Evolutionary conservation across 1,140 invertebrate genomes (phyloP), one percentile per base, ranked within the genome.

Genomic region (Eriosoma lanigerum): DNA sequence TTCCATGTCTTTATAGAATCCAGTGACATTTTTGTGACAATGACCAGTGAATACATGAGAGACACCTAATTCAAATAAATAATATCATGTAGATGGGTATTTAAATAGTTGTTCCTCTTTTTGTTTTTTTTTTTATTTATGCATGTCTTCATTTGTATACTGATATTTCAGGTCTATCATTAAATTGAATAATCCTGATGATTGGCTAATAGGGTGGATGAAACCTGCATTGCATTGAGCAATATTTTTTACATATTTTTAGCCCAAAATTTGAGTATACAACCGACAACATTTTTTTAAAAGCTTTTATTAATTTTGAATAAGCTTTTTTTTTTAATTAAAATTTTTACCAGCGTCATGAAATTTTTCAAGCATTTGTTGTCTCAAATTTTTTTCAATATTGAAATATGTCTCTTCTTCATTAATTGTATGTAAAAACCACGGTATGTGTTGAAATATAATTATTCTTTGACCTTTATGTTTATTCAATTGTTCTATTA

Each of bases 371-470:
- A 90, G 82, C 84, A 88, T 84, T 64, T 83, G 82, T 21, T 83
- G 81, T 38, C 88, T 84, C 5, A 85, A 56, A 26, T 83, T 68
- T 46, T 82, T 72, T 1, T 84, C 83, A 68, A 89, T 84, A 81
- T 87, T 88, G 83, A 88, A 89, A 82, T 88, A 88, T 1, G 81
- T 82, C 17, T 84, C 80, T n/a, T 83, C 82, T 82, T 88, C 88
- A 58, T 89, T 86, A 3, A 84, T 81, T 44, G 83, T 58, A 12
- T 84, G 64, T 2, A 89, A 12, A 84, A 90, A 90, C 84, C 86
- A 88, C 12, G 89, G 88, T 80, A 90, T 88, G 83, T 90, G 89
- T 83, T 90, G 88, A 82, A 90, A 89, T 9, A 89, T 82, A 52
- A 90, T 84, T 54, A 85, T 82, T n/a, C 80, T 72, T 60, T 81